phyloP scores from a whole-genome alignment of 2,797 vertebrate genomes.

The Psittacula derbiana region DNA sequence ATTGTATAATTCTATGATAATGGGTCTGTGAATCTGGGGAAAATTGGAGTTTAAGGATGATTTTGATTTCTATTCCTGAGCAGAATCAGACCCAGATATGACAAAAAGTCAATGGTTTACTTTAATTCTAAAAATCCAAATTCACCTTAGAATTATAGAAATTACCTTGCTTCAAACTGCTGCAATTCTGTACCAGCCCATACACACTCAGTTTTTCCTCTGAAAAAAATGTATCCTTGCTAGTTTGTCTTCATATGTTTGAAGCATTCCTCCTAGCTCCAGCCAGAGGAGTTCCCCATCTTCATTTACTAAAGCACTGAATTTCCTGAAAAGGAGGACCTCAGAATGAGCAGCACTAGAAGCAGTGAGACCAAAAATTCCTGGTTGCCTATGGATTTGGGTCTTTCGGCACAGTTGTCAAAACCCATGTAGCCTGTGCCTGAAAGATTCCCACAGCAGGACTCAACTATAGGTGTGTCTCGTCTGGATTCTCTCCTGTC shows the following conservation, averaged over 20 bases:
- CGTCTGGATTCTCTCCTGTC: not conserved
- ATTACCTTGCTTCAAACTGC: not conserved
- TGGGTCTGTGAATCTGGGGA: not conserved
- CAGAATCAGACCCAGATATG: not conserved
- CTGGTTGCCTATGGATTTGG: not conserved
- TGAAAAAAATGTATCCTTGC: not conserved
- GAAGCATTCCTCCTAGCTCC: not conserved
- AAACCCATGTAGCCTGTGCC: not conserved
- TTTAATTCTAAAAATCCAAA: not conserved
- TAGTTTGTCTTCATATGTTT: not conserved
- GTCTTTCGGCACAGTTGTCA: not conserved
- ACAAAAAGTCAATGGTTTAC: not conserved
- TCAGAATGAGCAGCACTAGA: not conserved
- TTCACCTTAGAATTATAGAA: not conserved
- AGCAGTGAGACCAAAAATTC: not conserved
- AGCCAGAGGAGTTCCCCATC: not conserved
- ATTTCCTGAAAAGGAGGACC: not conserved
- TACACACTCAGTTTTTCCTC: not conserved
- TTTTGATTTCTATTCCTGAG: not conserved
- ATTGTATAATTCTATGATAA: not conserved
- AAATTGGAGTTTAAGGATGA: not conserved
- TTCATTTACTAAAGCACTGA: not conserved
- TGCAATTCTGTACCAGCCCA: not conserved
- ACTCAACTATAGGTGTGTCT: not conserved
- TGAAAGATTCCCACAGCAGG: not conserved